Evolutionary conservation across 2,888 invertebrate species (phyloP), one percentile per base, ranked within the genome.

Genomic region (Leucozona laternaria): DNA sequence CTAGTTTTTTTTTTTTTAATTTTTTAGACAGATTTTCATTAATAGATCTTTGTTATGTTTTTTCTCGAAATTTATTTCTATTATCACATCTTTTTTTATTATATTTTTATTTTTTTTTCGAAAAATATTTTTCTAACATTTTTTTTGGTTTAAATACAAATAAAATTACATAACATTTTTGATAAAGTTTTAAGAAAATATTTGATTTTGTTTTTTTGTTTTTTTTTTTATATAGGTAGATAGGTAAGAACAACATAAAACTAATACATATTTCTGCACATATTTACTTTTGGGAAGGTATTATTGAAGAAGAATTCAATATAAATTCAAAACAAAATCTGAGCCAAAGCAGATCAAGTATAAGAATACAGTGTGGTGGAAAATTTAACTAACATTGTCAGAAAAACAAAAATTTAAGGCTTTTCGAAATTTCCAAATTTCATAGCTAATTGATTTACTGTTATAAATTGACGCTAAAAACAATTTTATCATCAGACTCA

Each of bases 51-150:
- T 57, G 13, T 20, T 53, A 43, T 70, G n/a, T 70, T 86, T 57
- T 64, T 57, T 70, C 22, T 83, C 79, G 83, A 87, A 87, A 83
- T 72, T 87, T 76, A 87, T 76, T 83, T 83, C 87, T 87, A 87
- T 79, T 87, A 87, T 87, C 87, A 87, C 87, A 87, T 87, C 58
- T 57, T 83, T 83, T 83, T 73, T 79, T 72, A 25, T 45, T 58
- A 40, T 66, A 48, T 78, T 82, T 66, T 66, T 75, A 40, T 58
- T 28, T 57, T 79, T 57, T 68, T 40, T 73, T 81, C 25, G 71
- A 77, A 77, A 85, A 81, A 80, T 85, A 81, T 60, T 73, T n/a
- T 71, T 70, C 53, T 55, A 72, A 25, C 48, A 37, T 79, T 64
- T 34, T 37, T 64, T 53, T 64, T 20, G n/a, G n/a, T 17, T 20